Evolutionary conservation across 23 tunicate genomes (phyloP), one percentile per base, ranked within the genome.

Genomic region (Trididemnum clinides): DNA sequence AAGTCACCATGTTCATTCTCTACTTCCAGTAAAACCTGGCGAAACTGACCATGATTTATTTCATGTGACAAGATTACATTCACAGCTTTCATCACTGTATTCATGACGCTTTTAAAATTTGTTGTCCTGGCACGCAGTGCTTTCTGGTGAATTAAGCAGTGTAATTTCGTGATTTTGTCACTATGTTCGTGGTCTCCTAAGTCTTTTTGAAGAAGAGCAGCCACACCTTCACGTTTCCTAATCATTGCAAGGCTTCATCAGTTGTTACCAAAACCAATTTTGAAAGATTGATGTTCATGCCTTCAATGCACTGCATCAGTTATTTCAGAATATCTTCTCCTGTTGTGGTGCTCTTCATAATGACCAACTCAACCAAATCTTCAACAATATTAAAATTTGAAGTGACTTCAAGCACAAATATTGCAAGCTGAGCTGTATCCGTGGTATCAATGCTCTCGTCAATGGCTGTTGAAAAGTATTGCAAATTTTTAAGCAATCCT

Each of bases 131-230:
- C n/a, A n/a, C n/a, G n/a, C 81, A 87, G 66, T 64, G 86, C 91
- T 50, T 87, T 84, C 80, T 80, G 86, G 64, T 80, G 71, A 81
- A 87, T 87, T 28, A 80, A 2, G 57, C 84, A 86, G 64, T 78
- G 85, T 6, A 75, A 75, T 37, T 75, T 75, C 7, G 37, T 33
- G 51, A 85, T 73, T 33, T 51, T 74, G 72, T 74, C 31, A 50
- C 39, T 31, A 23, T 32, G 12, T 54, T 78, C 88, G 50, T 20
- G 32, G 33, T 25, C 51, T 79, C 59, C 34, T 74, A 86, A 2
- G 76, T 86, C 84, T 33, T 86, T 86, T 78, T 86, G 77, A 51
- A 78, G 84, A 23, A 86, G 23, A 78, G 90, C 35, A 10, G 62
- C 84, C 7, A 21, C 81, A 21, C 81, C 59, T 75, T 75, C 34